Evolutionary conservation across 2,113 vertebrate genomes (phyloP).

Genomic region (Trichechus manatus): DNA sequence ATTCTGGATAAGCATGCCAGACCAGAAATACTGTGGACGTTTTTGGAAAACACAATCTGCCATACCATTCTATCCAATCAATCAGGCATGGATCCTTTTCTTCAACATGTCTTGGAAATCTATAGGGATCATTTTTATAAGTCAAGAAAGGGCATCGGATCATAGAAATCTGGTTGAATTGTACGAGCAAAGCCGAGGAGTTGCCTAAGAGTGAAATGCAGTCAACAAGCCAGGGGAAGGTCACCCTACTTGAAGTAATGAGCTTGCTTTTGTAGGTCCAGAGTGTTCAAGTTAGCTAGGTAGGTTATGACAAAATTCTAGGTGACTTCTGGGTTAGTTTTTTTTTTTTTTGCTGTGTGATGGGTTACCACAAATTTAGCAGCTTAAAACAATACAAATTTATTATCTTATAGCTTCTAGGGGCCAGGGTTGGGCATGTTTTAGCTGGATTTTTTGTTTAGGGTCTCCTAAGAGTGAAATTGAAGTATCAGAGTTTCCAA

Average conservation of each 20-base stretch:
- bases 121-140: neutral
- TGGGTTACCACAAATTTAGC: neutral
- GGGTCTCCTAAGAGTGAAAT: neutral
- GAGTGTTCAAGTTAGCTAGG: neutral
- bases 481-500: neutral
- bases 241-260: neutral
- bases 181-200: neutral
- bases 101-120: neutral
- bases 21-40: neutral
- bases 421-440: neutral
- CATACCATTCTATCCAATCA: neutral
- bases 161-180: neutral
- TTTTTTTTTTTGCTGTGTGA: neutral
- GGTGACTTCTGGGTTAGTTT: neutral
- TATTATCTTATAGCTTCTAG: neutral
- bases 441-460: neutral
- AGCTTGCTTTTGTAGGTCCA: neutral
- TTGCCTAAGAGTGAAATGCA: neutral
- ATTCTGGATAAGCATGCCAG: neutral
- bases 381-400: neutral
- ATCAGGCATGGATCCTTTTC: neutral
- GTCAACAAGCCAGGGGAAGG: neutral
- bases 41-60: constrained; percentile 21
- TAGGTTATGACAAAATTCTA: neutral
- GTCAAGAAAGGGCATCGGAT: neutral